Evolutionary conservation across 2,797 vertebrate species (phyloP).

Genomic region (Enteromius thamalakanensis): DNA sequence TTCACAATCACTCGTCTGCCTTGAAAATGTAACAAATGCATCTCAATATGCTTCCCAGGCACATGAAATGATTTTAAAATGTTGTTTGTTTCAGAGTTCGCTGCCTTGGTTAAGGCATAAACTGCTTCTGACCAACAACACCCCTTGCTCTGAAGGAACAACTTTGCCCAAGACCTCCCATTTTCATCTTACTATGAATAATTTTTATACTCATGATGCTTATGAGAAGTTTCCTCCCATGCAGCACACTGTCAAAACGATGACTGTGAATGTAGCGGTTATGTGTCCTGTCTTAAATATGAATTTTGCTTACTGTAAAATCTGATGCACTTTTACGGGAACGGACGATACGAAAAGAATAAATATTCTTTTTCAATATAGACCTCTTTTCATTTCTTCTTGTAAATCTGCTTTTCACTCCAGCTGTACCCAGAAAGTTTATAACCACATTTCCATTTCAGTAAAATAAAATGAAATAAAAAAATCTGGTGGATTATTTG

Average conservation of each 20-base stretch:
- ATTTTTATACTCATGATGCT: slow-evolving; percentile 83
- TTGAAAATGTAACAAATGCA: not conserved
- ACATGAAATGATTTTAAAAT: not conserved
- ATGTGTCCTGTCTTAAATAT: slow-evolving; percentile 85
- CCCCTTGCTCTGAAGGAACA: slow-evolving; percentile 78
- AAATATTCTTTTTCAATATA: slow-evolving; percentile 78
- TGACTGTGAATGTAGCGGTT: slow-evolving; percentile 82
- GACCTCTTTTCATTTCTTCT: slow-evolving; percentile 56
- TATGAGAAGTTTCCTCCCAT: slow-evolving; percentile 77
- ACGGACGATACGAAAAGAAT: slow-evolving; percentile 76
- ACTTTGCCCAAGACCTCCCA: slow-evolving; percentile 75
- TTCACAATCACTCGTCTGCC: not conserved
- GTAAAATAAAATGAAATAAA: not conserved
- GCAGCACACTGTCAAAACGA: slow-evolving; percentile 79
- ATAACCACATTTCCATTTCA: not conserved
- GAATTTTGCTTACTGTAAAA: slow-evolving; percentile 84
- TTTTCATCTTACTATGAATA: slow-evolving; percentile 79
- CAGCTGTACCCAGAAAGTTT: not conserved
- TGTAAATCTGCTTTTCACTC: not conserved
- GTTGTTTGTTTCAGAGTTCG: slow-evolving; percentile 72
- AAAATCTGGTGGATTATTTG: not conserved
- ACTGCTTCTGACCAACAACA: slow-evolving; percentile 77
- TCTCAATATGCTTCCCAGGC: not conserved
- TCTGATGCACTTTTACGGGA: slow-evolving; percentile 84
- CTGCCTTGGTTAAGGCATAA: slow-evolving; percentile 76